These are phyloP conservation scores for Pelochelys cantorii DNA, from an alignment of 2,797 vertebrate species.

Conservation along the genomic window DNA sequence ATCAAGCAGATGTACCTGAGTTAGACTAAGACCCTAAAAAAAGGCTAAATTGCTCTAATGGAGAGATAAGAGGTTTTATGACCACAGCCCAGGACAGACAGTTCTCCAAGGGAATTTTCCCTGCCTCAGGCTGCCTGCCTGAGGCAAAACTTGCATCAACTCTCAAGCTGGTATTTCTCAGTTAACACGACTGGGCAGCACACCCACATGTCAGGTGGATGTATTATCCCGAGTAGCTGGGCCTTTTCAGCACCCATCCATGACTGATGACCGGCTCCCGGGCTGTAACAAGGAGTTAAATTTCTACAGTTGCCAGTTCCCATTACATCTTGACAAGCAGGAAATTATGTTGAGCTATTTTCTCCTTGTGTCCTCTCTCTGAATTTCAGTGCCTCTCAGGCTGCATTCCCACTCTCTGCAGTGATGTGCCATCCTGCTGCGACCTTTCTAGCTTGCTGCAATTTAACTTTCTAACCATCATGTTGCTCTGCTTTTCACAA, in stretches of 20 bases:
- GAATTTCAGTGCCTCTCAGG: background rate
- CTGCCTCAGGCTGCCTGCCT: background rate
- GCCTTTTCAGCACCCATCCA: background rate
- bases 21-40: background rate
- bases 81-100: background rate
- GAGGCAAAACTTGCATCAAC: background rate
- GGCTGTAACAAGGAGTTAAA: background rate
- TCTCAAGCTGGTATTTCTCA: rapidly evolving
- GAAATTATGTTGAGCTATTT: background rate
- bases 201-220: background rate
- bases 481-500: background rate
- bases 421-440: background rate
- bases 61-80: background rate
- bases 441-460: background rate
- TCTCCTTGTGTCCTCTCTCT: background rate
- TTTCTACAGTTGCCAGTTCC: background rate
- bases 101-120: background rate
- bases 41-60: background rate
- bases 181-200: background rate
- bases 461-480: background rate
- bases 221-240: background rate
- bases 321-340: background rate
- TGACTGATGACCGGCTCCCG: background rate
- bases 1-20: background rate
- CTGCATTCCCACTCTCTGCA: rapidly evolving